Conservation (phyloP, 2,888 invertebrate genomes). For the Nemapogon koenigi region DNA sequence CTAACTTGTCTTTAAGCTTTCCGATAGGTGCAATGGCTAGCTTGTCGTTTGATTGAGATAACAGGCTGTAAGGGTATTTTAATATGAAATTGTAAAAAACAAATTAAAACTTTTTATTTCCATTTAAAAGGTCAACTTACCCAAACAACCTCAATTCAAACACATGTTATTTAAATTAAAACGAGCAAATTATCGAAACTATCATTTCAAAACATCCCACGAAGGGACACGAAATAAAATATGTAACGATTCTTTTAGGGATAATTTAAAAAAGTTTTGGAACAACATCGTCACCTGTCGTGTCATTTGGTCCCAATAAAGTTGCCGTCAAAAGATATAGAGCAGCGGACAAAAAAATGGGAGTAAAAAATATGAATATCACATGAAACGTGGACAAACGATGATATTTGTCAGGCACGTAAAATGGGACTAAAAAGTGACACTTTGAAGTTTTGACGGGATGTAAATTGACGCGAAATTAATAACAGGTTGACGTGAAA, state of each 20-base stretch:
- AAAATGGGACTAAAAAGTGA: too few species aligned
- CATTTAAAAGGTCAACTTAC: not conserved
- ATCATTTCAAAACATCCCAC: slow-evolving; percentile 30
- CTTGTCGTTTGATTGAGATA: too few species aligned
- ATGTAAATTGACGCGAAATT: too few species aligned
- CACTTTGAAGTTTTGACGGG: too few species aligned
- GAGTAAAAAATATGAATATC: slow-evolving; percentile 40
- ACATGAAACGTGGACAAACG: slow-evolving; percentile 19
- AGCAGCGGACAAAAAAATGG: slow-evolving; percentile 22
- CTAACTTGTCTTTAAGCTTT: too few species aligned
- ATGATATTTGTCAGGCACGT: slow-evolving; percentile 1
- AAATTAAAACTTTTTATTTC: not conserved
- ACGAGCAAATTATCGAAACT: slow-evolving; percentile 46
- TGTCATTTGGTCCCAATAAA: slow-evolving; percentile 63
- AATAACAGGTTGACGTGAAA: too few species aligned
- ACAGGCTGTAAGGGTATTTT: too few species aligned
- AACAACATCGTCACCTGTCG: slow-evolving; percentile 59
- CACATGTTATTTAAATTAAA: slow-evolving; percentile 41
- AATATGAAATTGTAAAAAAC: not conserved
- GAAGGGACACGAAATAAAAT: slow-evolving; percentile 57
- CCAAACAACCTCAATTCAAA: slow-evolving; percentile 27
- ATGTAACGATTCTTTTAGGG: slow-evolving; percentile 46
- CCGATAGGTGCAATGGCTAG: too few species aligned
- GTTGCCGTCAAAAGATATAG: slow-evolving; percentile 43
- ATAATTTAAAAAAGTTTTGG: slow-evolving; percentile 28